Evolutionary conservation across 2,797 vertebrate species (phyloP), one percentile per base, ranked within the genome.

Genomic region (Phoebastria nigripes): DNA sequence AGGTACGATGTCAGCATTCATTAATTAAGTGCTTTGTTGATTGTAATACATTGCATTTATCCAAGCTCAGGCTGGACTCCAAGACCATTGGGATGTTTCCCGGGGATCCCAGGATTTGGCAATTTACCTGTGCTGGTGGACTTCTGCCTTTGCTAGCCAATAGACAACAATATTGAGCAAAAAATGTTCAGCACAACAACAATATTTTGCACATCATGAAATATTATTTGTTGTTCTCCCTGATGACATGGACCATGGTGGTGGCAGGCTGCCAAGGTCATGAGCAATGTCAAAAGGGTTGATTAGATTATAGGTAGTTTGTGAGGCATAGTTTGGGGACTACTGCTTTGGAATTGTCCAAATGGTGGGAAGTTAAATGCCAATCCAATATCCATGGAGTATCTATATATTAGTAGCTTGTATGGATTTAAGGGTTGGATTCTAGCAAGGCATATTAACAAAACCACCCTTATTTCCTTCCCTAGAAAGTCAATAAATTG

Each of bases 21-120:
- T 88, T 93, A 96, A 96, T 96, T 86, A 95, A 82, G 39, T 65
- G 73, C 66, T 90, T 95, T 95, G 87, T 88, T 96, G 95, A 79
- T 79, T 88, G 76, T 79, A 96, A 79, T 94, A 49, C 79, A 81
- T 62, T 86, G 61, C 55, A 39, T 86, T 92, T 97, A 87, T 70
- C 69, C 70, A 79, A 69, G 76, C 87, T 73, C 44, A 90, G 95
- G 84, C 87, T 91, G 54, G 39, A 41, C 77, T 96, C 84, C 92
- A 96, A 89, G 81, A 42, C 67, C 74, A 20, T 29, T 71, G 92
- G 83, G 86, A 92, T 89, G 87, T 86, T 96, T 96, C 92, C 94
- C 1, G 37, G 87, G 87, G 65, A 95, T 94, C 90, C 87, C 96
- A 62, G 90, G 65, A 69, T 91, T 56, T 96, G 93, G 79, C 93